Conservation (phyloP, 2,797 vertebrate species). For the Borostomias antarcticus region DNA sequence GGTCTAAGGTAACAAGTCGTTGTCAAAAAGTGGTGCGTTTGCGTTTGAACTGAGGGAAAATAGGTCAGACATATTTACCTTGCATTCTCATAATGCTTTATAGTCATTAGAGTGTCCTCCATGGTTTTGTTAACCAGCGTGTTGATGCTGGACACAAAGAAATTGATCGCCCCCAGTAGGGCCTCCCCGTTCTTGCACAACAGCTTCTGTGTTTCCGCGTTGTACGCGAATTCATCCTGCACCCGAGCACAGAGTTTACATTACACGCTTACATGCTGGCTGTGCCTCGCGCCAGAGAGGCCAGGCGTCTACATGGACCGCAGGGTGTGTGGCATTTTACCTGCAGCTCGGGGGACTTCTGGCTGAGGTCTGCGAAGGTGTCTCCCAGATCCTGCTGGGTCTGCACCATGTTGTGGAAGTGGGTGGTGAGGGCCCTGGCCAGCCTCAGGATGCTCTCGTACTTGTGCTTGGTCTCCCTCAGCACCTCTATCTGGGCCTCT, state of each 20-base stretch:
- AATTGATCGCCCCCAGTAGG: constrained; percentile 93
- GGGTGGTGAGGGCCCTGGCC: constrained; percentile 88
- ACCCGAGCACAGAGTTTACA: no score
- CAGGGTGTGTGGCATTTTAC: constrained; percentile 56
- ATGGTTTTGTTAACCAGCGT: constrained; percentile 97
- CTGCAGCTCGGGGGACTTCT: constrained; percentile 97
- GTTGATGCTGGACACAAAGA: constrained; percentile 98
- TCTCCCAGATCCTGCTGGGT: constrained; percentile 95
- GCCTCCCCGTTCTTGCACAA: constrained; percentile 97
- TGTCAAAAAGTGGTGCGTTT: no score
- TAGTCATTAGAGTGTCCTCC: constrained; percentile 96
- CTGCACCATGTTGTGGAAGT: constrained; percentile 98
- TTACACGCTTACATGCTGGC: no score
- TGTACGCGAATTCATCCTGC: constrained; percentile 98
- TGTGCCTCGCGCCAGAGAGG: no score
- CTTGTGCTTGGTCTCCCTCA: constrained; percentile 94
- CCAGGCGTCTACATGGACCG: no score
- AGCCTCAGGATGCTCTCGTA: constrained; percentile 90
- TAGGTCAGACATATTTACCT: no score
- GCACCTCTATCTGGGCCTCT: constrained; percentile 93
- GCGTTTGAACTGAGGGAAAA: no score
- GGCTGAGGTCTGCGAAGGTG: constrained; percentile 96
- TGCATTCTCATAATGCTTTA: constrained; percentile 90
- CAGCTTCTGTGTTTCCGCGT: constrained; percentile 95
- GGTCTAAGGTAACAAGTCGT: no score